A percentile compares a stretch with the other conserved stretches of the same genome.
These are phyloP conservation scores for Charadrius vociferus DNA, from an alignment of 2,113 vertebrate genomes.

Conservation along the genomic window DNA sequence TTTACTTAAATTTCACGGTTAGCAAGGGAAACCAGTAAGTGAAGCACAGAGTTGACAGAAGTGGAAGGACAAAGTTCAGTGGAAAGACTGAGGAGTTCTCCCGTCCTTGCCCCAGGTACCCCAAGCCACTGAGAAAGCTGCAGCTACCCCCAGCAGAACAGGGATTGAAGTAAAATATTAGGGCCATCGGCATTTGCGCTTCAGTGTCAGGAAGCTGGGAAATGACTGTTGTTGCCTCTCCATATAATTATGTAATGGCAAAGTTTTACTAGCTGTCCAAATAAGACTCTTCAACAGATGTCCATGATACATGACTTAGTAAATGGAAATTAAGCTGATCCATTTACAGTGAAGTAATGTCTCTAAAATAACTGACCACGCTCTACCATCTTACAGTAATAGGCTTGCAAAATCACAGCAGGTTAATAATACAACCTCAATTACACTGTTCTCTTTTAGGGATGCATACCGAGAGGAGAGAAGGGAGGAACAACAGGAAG, in stretches of 20 bases:
- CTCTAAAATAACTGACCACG: slow-evolving; percentile 45
- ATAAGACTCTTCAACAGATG: slow-evolving; percentile 44
- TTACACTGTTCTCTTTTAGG: neutral
- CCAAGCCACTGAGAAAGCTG: neutral
- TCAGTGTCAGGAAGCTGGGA: neutral
- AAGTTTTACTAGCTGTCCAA: slow-evolving; percentile 35
- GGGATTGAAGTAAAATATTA: neutral
- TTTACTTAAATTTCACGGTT: neutral
- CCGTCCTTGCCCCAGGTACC: neutral
- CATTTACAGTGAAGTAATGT: slow-evolving; percentile 71
- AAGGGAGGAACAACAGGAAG: neutral
- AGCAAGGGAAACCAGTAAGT: neutral
- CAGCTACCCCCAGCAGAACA: neutral
- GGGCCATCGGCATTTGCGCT: neutral
- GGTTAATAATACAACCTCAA: neutral
- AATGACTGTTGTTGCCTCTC: neutral
- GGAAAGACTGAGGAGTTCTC: accelerated
- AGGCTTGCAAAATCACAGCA: neutral
- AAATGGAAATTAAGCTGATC: slow-evolving; percentile 56
- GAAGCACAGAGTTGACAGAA: neutral
- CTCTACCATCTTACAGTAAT: neutral
- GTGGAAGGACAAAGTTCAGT: neutral
- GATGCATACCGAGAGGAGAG: neutral
- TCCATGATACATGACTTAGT: slow-evolving; percentile 24
- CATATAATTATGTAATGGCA: slow-evolving; percentile 24